Evolutionary conservation across 2,888 invertebrate species (phyloP), one percentile per base, ranked within the genome.

Genomic region (Mellilla xanthometata): DNA sequence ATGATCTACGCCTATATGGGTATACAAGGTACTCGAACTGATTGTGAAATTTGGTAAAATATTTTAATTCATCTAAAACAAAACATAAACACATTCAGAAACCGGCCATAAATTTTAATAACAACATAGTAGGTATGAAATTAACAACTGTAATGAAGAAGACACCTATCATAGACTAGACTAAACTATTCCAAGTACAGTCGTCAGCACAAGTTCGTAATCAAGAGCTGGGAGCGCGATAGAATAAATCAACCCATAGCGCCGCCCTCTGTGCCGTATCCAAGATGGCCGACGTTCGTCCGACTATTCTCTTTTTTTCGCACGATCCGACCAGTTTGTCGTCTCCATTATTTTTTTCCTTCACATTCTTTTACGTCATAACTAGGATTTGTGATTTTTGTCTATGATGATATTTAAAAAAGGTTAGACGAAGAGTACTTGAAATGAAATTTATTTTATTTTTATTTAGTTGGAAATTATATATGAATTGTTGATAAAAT

Each of bases 251-350:
- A 83, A 68, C 56, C 63, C 68, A 65, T 70, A 72, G 63, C 71
- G 68, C 65, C 64, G 61, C 67, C 63, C 75, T 74, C 78, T 81
- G 69, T 68, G 73, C 71, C 76, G 68, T 51, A 66, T 65, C 58
- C 83, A 88, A 87, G 66, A 87, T 87, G 87, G 87, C 87, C 78
- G 85, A 71, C 76, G 46, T 44, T 57, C 50, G 51, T 45, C 59
- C 57, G 51, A 66, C 41, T 33, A 38, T 48, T 33, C 39, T 40
- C 27, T 39, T 69, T 77, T 77, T 74, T 81, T 81, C 69, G 68
- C 70, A 62, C 62, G 24, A 24, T 49, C 52, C 76, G 54, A 68
- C 81, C 74, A 76, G 80, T 76, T 76, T 76, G 73, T 72, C 67
- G 56, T 55, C 48, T 51, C 49, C 49, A 50, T 62, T 63, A 58